phyloP scores from a whole-genome alignment of 1,140 invertebrate species.

The Drosophila mauritiana region DNA sequence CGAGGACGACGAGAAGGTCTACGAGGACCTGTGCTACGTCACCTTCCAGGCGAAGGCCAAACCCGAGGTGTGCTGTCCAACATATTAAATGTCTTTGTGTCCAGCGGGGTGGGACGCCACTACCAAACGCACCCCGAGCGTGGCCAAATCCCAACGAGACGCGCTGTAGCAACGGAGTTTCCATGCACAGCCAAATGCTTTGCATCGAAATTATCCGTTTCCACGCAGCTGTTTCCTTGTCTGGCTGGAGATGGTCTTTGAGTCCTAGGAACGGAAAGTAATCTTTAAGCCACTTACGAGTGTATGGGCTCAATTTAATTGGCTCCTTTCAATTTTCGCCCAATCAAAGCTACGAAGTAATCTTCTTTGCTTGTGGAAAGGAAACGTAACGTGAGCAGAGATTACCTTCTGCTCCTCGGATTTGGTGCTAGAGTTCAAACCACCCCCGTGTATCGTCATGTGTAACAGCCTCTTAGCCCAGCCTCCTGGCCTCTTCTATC shows the following conservation, averaged over 20 bases:
- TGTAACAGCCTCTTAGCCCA: constrained; percentile 9
- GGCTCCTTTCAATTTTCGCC: too few species aligned
- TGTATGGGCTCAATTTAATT: too few species aligned
- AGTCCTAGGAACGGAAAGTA: not conserved
- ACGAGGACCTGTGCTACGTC: constrained; percentile 94
- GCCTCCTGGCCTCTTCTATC: not conserved
- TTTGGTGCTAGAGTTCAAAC: not conserved
- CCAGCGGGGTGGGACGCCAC: constrained; percentile 15
- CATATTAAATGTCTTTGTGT: constrained; percentile 27
- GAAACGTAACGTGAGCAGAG: not conserved
- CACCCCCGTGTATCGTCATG: constrained; percentile 20
- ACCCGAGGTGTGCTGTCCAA: constrained; percentile 86
- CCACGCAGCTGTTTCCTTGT: not conserved
- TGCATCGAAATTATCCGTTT: not conserved
- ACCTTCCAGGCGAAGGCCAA: constrained; percentile 88
- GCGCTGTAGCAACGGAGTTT: not conserved
- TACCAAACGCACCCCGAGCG: too few species aligned
- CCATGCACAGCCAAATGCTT: not conserved
- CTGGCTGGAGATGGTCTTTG: not conserved
- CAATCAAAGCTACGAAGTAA: too few species aligned
- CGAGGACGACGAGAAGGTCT: constrained; percentile 91
- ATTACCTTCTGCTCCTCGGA: not conserved
- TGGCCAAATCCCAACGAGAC: too few species aligned
- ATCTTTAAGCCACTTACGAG: not conserved
- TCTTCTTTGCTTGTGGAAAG: too few species aligned